Base-by-base conservation (phyloP, 2,888 invertebrate species). In the Beris chalybata region DNA sequence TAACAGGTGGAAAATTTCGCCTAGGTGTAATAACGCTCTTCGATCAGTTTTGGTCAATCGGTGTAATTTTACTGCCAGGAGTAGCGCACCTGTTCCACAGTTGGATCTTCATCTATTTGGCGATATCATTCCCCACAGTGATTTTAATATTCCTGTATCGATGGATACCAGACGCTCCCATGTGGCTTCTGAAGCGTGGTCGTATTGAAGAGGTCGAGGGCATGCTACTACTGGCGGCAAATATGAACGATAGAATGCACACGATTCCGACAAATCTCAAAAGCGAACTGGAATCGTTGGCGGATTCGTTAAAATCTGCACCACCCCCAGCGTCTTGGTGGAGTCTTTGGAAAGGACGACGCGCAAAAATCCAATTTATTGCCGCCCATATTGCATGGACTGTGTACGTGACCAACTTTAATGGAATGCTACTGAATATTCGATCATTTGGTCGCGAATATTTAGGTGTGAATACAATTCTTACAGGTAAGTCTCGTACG, bases 81-180 rank as follows among this genome's bases (percentile, higher is more conserved):
- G 73, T 82, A 0, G 76, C 79, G 1, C 77, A 77, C 7, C 77
- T 79, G 70, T 79, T 80, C 55, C 74, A 72, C 15, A 79, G 72
- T 66, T 83, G 82, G 82, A 75, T 77, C 0, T 73, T 78, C 45
- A 78, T 83, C 63, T 82, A 82, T 70, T 71, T 82, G 53, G 77
- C 79, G 53, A 82, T 83, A 11, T 81, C 82, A 5, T 76, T 81
- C 31, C 82, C 82, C 22, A 81, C 82, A 6, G 43, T 81, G 1
- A 65, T 79, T 45, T 71, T 82, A 13, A 75, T 82, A 9, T 65
- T 80, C 1, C 69, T 81, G 1, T 75, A 80, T 67, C 75, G 75
- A 71, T 82, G 79, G 80, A 81, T 82, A 12, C 82, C 82, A 2
- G 82, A 82, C 30, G 79, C 82, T n/a, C 82, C 82, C 0, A 76